phyloP scores from a whole-genome alignment of 1,140 invertebrate genomes.

The Anadara kagoshimensis region DNA sequence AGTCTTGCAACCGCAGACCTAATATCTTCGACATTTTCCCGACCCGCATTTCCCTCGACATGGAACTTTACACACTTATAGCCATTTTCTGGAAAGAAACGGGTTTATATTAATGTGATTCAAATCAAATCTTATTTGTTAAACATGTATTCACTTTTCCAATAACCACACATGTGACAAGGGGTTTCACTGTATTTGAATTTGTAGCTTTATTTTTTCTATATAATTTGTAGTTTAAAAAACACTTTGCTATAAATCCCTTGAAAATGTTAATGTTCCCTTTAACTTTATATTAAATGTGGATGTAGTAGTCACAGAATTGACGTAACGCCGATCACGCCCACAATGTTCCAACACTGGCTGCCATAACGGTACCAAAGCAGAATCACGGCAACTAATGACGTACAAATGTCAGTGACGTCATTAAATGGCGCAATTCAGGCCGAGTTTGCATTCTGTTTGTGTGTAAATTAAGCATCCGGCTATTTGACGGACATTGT shows the following conservation, averaged over 20 bases:
- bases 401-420: too few relatives aligned
- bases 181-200: background rate
- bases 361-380: too few relatives aligned
- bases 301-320: too few relatives aligned
- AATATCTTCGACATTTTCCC: background rate
- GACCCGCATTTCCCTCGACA: background rate
- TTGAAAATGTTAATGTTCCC: too few relatives aligned
- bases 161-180: background rate
- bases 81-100: slow-evolving; percentile 9
- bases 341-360: too few relatives aligned
- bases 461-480: too few relatives aligned
- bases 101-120: background rate
- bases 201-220: background rate
- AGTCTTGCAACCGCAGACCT: background rate
- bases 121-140: background rate
- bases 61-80: slow-evolving; percentile 17
- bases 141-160: background rate
- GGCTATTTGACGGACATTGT: too few relatives aligned
- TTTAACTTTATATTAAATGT: too few relatives aligned
- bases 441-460: too few relatives aligned
- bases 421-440: too few relatives aligned
- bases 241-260: background rate
- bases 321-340: too few relatives aligned
- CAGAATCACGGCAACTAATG: too few relatives aligned
- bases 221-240: background rate